Conservation (phyloP, 1,140 invertebrate genomes). For the Araneus ventricosus region DNA sequence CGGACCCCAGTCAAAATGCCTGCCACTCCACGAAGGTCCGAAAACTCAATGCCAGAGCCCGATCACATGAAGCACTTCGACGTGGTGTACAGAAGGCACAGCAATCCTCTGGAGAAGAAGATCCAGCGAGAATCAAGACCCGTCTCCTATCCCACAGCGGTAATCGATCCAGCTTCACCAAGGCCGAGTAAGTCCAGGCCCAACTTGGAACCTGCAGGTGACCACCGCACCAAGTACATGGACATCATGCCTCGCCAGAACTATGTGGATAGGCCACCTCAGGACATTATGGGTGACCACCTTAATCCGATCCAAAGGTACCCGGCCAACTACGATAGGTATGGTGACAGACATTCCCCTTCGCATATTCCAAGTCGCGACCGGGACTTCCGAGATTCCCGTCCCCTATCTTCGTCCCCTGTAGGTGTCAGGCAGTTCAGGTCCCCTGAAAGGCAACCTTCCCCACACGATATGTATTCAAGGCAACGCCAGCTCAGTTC, state of each 20-base stretch:
- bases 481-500: conserved; percentile 62
- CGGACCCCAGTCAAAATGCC: conserved; percentile 56
- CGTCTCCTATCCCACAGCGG: conserved; percentile 69
- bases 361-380: conserved; percentile 38
- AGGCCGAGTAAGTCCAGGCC: conserved; percentile 46
- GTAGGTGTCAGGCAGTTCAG: conserved; percentile 61
- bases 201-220: conserved; percentile 16
- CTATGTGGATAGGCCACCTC: conserved; percentile 20
- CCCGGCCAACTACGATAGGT: conserved; percentile 50
- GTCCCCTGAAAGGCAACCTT: conserved; percentile 70
- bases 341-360: conserved; percentile 34
- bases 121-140: conserved; percentile 59
- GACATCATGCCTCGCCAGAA: conserved; percentile 51
- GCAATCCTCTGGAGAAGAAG: conserved; percentile 72
- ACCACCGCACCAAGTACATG: conserved; percentile 67
- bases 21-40: conserved; percentile 45
- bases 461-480: conserved; percentile 65
- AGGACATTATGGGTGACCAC: conserved; percentile 54
- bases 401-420: conserved; percentile 65
- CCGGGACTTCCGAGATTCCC: conserved; percentile 57
- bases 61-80: conserved; percentile 55
- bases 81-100: conserved; percentile 71
- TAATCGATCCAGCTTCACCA: conserved; percentile 70
- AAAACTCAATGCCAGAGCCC: background rate
- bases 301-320: conserved; percentile 56